Percentiles rank a stretch among this genome's conserved stretches.
Evolutionary conservation across 2,888 invertebrate genomes (phyloP).

Genomic region (Stenichneumon culpator): DNA sequence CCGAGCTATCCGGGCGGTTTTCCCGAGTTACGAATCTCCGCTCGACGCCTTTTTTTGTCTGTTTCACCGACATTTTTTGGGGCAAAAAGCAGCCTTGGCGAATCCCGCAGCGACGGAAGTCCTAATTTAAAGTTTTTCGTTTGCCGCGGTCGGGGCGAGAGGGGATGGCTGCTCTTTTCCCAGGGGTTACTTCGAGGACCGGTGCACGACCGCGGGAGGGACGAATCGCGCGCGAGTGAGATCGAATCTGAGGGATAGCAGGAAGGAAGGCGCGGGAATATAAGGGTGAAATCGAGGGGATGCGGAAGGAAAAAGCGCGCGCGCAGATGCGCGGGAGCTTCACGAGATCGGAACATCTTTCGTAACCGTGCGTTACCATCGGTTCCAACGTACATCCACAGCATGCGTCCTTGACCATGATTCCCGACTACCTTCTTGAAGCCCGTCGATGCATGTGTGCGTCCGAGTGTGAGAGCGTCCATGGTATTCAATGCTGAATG

Average conservation of each 20-base stretch:
- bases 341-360: conserved; percentile 7
- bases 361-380: conserved; percentile 33
- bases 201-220: conserved; percentile 53
- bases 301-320: conserved; percentile 58
- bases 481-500: not conserved
- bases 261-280: conserved; percentile 43
- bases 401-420: conserved; percentile 52
- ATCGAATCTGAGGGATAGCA: conserved; percentile 23
- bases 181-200: conserved; percentile 51
- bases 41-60: conserved; percentile 15
- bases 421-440: conserved; percentile 30
- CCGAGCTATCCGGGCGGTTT: conserved; percentile 29
- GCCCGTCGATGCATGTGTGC: conserved; percentile 40
- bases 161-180: conserved; percentile 61
- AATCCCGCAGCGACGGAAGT: conserved; percentile 11
- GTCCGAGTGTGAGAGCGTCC: conserved; percentile 22
- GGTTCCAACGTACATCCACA: conserved; percentile 24
- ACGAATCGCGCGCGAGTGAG: conserved; percentile 42
- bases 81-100: conserved; percentile 12
- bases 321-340: conserved; percentile 67
- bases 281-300: conserved; percentile 56
- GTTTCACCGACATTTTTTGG: conserved; percentile 32
- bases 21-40: not conserved
- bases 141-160: not conserved
- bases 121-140: conserved; percentile 42